These are phyloP conservation scores for Steinernema khuongi DNA, from an alignment of 1,140 invertebrate genomes.

Conservation along the genomic window DNA sequence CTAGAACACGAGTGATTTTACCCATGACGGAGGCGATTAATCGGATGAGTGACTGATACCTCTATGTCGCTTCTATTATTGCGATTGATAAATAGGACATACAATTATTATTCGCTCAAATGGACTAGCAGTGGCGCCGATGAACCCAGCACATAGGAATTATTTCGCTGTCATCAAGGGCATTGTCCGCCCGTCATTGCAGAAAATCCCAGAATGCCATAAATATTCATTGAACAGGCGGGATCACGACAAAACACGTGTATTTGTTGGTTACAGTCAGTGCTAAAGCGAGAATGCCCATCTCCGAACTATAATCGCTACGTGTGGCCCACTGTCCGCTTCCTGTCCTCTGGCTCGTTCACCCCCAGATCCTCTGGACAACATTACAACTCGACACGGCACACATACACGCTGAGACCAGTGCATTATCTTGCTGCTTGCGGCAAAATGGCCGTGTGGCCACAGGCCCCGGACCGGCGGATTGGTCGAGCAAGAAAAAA, in stretches of 20 bases:
- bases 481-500: not conserved
- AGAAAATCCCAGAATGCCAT: not conserved
- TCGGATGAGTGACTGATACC: constrained; percentile 5
- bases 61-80: not conserved
- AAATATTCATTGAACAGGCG: not conserved
- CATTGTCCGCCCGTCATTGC: not conserved
- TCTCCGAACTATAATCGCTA: constrained; percentile 6
- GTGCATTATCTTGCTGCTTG: constrained; percentile 16
- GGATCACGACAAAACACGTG: not conserved
- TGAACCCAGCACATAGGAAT: not conserved
- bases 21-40: no score
- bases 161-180: not conserved
- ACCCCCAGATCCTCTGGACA: constrained; percentile 1
- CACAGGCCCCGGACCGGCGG: not conserved
- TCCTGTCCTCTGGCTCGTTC: constrained; percentile 10
- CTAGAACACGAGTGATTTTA: no score
- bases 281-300: not conserved
- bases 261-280: not conserved
- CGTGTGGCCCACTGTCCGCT: constrained; percentile 8
- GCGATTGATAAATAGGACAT: constrained; percentile 2
- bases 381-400: constrained; percentile 11
- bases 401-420: constrained; percentile 12
- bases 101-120: constrained; percentile 9
- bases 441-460: not conserved
- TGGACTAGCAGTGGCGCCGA: not conserved